Evolutionary conservation across 2,113 vertebrate genomes (phyloP).

Genomic region (Epinephelus lanceolatus): DNA sequence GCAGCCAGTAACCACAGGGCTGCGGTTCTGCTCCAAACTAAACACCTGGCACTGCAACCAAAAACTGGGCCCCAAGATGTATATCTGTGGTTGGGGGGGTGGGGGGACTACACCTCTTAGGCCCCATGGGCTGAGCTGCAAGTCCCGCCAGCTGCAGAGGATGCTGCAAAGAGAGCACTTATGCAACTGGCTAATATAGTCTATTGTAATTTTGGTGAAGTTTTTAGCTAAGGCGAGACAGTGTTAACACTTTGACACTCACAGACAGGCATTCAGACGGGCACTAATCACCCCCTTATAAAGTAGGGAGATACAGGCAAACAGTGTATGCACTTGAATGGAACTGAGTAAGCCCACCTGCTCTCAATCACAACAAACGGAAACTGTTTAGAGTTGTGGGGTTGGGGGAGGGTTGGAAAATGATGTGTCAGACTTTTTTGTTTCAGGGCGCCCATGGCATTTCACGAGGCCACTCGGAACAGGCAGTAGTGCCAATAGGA

Average conservation of each 20-base stretch:
- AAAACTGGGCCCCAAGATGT: slow-evolving; percentile 34
- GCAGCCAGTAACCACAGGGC: slow-evolving; percentile 58
- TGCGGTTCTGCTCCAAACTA: slow-evolving; percentile 59
- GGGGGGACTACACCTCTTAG: slow-evolving; percentile 51
- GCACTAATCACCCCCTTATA: slow-evolving; percentile 5
- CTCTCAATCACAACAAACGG: slow-evolving; percentile 66
- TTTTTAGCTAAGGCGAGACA: slow-evolving; percentile 4
- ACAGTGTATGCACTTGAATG: slow-evolving; percentile 2
- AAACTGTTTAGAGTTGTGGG: slow-evolving; percentile 42
- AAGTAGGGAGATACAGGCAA: not conserved
- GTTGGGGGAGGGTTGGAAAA: slow-evolving; percentile 14
- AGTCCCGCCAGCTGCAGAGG: slow-evolving; percentile 37
- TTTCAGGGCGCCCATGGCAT: slow-evolving; percentile 62
- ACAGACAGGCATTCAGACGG: slow-evolving; percentile 2
- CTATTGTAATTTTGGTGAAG: not conserved
- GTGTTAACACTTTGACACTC: slow-evolving; percentile 27
- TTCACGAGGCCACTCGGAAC: slow-evolving; percentile 50
- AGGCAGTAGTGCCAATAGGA: slow-evolving; percentile 61
- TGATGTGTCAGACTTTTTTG: slow-evolving; percentile 61
- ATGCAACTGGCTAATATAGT: not conserved
- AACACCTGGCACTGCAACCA: slow-evolving; percentile 70
- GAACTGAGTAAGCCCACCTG: slow-evolving; percentile 58
- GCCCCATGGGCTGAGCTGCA: slow-evolving; percentile 26
- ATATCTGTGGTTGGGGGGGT: slow-evolving; percentile 44
- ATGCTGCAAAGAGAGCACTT: slow-evolving; percentile 26